Evolutionary conservation across 2,113 vertebrate species (phyloP).

Genomic region (Vidua chalybeata): DNA sequence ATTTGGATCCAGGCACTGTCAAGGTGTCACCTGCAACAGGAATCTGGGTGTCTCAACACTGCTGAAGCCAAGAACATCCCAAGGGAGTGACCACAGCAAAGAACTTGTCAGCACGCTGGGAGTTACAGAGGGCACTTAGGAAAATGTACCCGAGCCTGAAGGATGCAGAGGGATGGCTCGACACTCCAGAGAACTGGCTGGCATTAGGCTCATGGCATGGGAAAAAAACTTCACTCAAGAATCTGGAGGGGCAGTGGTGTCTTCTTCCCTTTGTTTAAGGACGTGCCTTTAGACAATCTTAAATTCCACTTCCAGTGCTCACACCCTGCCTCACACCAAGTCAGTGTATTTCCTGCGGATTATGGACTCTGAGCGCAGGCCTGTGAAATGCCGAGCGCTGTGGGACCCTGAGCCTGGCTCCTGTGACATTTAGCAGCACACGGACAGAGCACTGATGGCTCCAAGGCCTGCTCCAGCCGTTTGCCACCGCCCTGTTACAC

Average conservation of each 20-base stretch:
- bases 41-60: background rate
- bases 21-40: background rate
- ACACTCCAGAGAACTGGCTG: background rate
- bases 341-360: background rate
- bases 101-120: background rate
- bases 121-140: background rate
- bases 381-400: accelerated
- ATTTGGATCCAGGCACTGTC: accelerated
- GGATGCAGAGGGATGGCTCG: background rate
- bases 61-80: background rate
- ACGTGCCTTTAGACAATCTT: accelerated
- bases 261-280: background rate
- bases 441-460: accelerated
- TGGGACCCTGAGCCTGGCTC: background rate
- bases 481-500: background rate
- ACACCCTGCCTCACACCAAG: background rate
- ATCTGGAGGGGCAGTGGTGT: too few relatives aligned
- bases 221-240: too few relatives aligned
- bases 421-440: background rate
- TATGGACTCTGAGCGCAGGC: accelerated
- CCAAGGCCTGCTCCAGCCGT: background rate
- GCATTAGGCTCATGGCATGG: background rate
- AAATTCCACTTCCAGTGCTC: background rate
- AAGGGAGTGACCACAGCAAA: accelerated
- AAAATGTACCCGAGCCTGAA: background rate